Evolutionary conservation across 2,113 vertebrate species (phyloP).

Genomic region (Stigmatopora nigra): DNA sequence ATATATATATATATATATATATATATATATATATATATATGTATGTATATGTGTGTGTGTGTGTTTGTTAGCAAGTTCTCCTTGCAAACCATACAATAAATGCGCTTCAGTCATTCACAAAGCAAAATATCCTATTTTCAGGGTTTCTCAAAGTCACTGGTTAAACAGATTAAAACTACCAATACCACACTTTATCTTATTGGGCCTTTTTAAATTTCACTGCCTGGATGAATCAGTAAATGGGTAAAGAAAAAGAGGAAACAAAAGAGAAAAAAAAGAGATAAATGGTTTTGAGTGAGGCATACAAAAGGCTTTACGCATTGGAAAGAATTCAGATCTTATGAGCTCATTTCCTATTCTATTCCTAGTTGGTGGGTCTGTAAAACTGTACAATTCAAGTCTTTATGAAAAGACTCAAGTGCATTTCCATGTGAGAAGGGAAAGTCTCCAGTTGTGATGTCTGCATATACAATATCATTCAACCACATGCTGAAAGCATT

Average conservation of each 20-base stretch:
- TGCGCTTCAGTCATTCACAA: constrained; percentile 36
- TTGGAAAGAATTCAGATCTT: constrained; percentile 59
- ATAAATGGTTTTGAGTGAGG: constrained; percentile 36
- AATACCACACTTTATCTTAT: constrained; percentile 31
- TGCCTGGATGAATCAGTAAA: constrained; percentile 13
- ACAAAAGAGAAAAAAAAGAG: constrained; percentile 5
- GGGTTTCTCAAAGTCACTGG: constrained; percentile 21
- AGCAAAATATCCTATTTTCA: constrained; percentile 22
- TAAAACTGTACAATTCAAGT: constrained; percentile 32
- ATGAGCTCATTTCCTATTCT: constrained; percentile 61
- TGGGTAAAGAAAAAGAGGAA: constrained; percentile 16
- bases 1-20: constrained; percentile 17
- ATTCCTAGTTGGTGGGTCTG: constrained; percentile 26
- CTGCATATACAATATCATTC: constrained; percentile 24
- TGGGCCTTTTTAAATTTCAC: constrained; percentile 4
- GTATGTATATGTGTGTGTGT: too few relatives aligned
- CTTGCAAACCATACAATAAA: constrained; percentile 7
- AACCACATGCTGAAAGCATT: constrained; percentile 12
- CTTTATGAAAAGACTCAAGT: constrained; percentile 35
- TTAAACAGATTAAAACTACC: constrained; percentile 27
- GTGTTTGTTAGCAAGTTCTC: too few relatives aligned
- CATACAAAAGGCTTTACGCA: constrained; percentile 49
- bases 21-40: constrained; percentile 18
- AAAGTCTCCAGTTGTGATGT: constrained; percentile 30
- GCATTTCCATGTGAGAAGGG: constrained; percentile 31